Conservation (phyloP, 2,888 invertebrate species). For the Campoplex capitator region DNA sequence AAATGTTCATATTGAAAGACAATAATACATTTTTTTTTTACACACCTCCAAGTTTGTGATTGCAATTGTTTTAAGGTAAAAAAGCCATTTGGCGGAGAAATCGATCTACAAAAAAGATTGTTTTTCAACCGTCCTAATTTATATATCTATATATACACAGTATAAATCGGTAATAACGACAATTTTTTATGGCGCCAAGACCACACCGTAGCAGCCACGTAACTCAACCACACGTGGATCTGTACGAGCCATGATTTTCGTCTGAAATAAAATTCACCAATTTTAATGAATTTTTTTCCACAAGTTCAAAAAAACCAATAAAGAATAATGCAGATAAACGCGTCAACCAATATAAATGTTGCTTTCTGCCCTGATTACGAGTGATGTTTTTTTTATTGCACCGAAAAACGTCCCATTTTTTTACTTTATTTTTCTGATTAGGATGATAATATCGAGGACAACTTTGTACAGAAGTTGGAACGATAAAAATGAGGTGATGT, state of each 20-base stretch:
- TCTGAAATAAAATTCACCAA: not conserved
- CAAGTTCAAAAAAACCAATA: not conserved
- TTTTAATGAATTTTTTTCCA: no score
- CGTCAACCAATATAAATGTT: not conserved
- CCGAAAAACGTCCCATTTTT: not conserved
- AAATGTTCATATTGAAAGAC: not conserved
- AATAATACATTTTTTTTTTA: not conserved
- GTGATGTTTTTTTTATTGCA: not conserved
- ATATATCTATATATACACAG: not conserved
- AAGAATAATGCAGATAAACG: not conserved
- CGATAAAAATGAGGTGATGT: no score
- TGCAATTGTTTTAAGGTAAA: not conserved
- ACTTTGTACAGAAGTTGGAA: no score
- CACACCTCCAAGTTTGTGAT: not conserved
- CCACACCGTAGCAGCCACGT: no score
- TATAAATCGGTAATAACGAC: not conserved
- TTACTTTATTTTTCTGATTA: not conserved
- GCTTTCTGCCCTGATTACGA: not conserved
- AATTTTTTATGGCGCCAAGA: not conserved
- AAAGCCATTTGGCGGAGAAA: not conserved
- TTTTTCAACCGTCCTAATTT: conserved; percentile 1
- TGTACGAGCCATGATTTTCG: not conserved
- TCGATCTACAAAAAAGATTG: not conserved
- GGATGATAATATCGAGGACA: no score
- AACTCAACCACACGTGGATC: not conserved